Evolutionary conservation across 2,797 vertebrate species (phyloP).

Genomic region (Gephyroberyx darwinii): DNA sequence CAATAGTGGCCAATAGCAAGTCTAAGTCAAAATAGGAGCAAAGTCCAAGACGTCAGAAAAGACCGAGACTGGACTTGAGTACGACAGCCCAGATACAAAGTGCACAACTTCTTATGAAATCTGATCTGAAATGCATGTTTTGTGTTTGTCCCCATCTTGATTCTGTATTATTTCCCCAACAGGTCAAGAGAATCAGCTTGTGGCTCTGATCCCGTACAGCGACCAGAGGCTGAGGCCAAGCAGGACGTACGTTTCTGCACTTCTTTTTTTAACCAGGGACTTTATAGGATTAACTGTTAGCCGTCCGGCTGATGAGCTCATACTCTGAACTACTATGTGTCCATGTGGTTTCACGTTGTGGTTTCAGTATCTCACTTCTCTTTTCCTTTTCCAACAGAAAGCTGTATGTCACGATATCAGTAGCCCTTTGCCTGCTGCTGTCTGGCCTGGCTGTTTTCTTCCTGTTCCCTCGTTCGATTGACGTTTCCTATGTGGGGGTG

Average conservation of each 20-base stretch:
- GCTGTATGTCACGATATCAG: conserved; percentile 94
- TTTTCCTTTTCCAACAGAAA: conserved; percentile 82
- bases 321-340: too few relatives aligned
- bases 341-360: background rate
- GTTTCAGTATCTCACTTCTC: conserved; percentile 48
- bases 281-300: background rate
- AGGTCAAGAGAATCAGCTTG: conserved; percentile 98
- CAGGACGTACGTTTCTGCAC: conserved; percentile 90
- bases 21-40: too few relatives aligned
- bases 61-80: too few relatives aligned
- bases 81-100: too few relatives aligned
- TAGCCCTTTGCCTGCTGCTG: conserved; percentile 91
- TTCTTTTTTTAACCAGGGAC: too few relatives aligned
- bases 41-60: too few relatives aligned
- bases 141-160: background rate
- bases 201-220: conserved; percentile 97
- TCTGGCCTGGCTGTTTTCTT: conserved; percentile 96
- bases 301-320: conserved; percentile 2
- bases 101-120: too few relatives aligned
- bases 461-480: conserved; percentile 94
- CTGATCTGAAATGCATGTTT: too few relatives aligned
- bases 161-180: conserved; percentile 26
- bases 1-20: too few relatives aligned
- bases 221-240: conserved; percentile 95
- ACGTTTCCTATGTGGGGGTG: conserved; percentile 93